Conservation (phyloP, 2,888 invertebrate species). For the Pollenia griseotomentosa region DNA sequence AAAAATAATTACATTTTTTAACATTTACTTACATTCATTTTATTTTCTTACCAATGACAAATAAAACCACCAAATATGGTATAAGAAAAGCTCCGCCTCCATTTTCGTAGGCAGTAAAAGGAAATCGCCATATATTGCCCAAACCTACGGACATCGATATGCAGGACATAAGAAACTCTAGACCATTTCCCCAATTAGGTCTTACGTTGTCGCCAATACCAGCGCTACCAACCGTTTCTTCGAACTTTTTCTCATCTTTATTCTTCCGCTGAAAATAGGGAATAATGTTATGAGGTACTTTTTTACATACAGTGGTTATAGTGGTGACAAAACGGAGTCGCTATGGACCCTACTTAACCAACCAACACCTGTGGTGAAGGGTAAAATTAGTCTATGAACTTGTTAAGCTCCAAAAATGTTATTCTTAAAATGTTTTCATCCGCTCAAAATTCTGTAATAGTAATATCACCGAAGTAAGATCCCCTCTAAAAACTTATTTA, state of each 20-base stretch:
- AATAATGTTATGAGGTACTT: neutral
- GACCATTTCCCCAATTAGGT: conserved; percentile 86
- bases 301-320: too few species aligned
- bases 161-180: conserved; percentile 90
- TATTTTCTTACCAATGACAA: conserved; percentile 85
- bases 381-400: too few species aligned
- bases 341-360: too few species aligned
- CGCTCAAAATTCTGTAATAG: too few species aligned
- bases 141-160: conserved; percentile 90
- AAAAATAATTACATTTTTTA: conserved; percentile 2
- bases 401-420: neutral
- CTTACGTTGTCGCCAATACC: conserved; percentile 52
- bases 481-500: too few species aligned
- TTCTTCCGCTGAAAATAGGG: conserved; percentile 38
- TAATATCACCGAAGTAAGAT: too few species aligned
- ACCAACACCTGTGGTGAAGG: too few species aligned
- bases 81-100: conserved; percentile 91
- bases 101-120: conserved; percentile 88
- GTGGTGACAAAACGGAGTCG: too few species aligned
- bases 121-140: conserved; percentile 89
- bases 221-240: neutral
- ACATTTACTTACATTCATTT: neutral
- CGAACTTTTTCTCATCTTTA: conserved; percentile 42
- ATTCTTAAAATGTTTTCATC: neutral
- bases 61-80: conserved; percentile 89